Evolutionary conservation across 2,888 invertebrate species (phyloP), one percentile per base, ranked within the genome.

Genomic region (Pachliopta kotzebuea): DNA sequence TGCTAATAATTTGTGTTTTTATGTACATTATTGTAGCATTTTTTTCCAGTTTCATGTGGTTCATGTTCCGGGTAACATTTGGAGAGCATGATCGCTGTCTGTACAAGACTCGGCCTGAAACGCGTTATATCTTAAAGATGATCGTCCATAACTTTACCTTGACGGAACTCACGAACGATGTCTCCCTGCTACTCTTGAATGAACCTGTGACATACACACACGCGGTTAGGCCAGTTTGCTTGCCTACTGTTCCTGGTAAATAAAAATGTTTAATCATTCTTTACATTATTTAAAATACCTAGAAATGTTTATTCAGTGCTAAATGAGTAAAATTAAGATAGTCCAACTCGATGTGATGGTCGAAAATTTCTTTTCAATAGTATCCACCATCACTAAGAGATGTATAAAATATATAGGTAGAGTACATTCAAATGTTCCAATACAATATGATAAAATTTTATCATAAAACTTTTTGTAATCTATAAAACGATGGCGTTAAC

Each of bases 81-180:
- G 97, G 97, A 0, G 97, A 97, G 79, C 97, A 97, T 80, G 95
- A 97, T 81, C 94, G 96, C 54, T 97, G 97, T 80, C 93, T 93
- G 71, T 93, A 93, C 67, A 93, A 93, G 54, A 90, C 90, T 60
- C 88, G 93, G 42, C 94, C 96, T 0, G 95, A 96, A 79, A 94
- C 95, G 0, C 93, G 96, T 65, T 95, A 94, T 78, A 94, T 96
- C 23, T 84, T 95, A 42, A 92, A 96, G 71, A 94, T 96, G 60
- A 92, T 95, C 37, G 93, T 94, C 0, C 96, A 96, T 65, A 94
- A 96, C 74, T 98, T 98, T 85, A 95, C 96, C 70, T 93, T 96
- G 76, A 91, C 95, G 4, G 96, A 96, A 76, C 95, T 97, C 73
- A 95, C 96, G 79, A 96, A 97, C 77, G 97, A 98, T 78, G 96